Evolutionary conservation across 2,113 vertebrate species (phyloP).

Genomic region (Phylloscopus trochiloides): DNA sequence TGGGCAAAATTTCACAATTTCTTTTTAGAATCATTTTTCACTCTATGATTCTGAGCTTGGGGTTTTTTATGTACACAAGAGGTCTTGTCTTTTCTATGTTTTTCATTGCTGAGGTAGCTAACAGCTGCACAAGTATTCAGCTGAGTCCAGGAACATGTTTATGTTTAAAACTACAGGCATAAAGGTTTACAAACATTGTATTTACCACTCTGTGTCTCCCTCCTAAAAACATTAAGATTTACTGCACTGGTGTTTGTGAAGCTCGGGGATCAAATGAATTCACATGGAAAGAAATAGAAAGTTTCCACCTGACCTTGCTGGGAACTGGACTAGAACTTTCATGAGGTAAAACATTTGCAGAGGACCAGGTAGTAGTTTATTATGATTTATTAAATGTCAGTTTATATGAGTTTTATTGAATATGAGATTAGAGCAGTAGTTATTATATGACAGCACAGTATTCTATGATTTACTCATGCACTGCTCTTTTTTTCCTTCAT

Average conservation of each 20-base stretch:
- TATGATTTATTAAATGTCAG: constrained; percentile 34
- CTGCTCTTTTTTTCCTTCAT: neutral
- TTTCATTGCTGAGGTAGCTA: neutral
- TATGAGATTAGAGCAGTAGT: neutral
- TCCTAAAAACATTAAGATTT: neutral
- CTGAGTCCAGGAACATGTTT: neutral
- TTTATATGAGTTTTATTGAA: constrained; percentile 21
- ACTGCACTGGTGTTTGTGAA: neutral
- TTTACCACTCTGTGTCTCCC: neutral
- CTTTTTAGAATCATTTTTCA: neutral
- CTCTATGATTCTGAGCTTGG: neutral
- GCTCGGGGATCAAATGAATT: neutral
- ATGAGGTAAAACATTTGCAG: neutral
- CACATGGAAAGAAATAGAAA: neutral
- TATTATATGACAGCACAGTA: neutral
- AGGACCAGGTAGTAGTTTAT: neutral
- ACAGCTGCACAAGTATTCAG: neutral
- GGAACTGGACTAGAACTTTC: neutral
- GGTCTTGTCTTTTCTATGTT: neutral
- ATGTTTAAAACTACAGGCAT: neutral
- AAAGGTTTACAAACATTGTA: neutral
- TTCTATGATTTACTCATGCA: neutral
- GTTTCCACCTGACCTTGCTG: neutral
- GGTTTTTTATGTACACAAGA: neutral
- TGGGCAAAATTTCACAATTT: neutral